Base-by-base conservation (phyloP, 2,888 invertebrate species). In the Ophraella communa region DNA sequence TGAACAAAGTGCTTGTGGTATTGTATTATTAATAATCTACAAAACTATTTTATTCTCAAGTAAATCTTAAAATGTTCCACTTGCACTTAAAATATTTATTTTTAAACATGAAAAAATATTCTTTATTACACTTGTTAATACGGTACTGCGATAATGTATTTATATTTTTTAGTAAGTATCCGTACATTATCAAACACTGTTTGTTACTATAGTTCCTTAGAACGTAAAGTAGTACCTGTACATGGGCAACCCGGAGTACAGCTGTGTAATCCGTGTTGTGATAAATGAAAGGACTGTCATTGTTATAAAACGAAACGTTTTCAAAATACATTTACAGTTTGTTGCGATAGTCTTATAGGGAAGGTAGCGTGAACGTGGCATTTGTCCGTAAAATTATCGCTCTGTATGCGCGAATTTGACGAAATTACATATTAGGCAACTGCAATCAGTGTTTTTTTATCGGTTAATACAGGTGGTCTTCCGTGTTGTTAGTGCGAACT, bases 321-420 rank as follows among this genome's bases (percentile, higher is more conserved):
- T 30, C 45, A 18, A n/a, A n/a, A 21, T 11, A 21, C 17, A 42
- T 44, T 42, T 45, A 56, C 56, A 56, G 56, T 56, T 56, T 18
- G 45, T 27, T 45, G 44, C 45, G 42, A 35, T 56, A 14, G 20
- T 56, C 30, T 18, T 45, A 21, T 1, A 27, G 17, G 39, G 42
- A 27, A 56, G 44, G 56, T 56, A 45, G 27, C 56, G 56, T 56
- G 56, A 45, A 56, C 56, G 56, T 56, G 56, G 56, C 56, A 56
- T 18, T 20, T n/a, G 33, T 30, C 24, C 42, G 55, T 44, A 24
- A 44, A 45, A 33, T 56, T 20, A 30, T 45, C 45, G 56, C 17
- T 47, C 30, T 30, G 30, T 45, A 45, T 56, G 45, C 56, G 56
- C 56, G 45, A 56, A 56, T 45, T 56, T 56, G 20, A 27, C 45